Percentiles rank a stretch among this genome's conserved stretches.
These are phyloP conservation scores for Chaenocephalus aceratus DNA, from an alignment of 2,113 vertebrate species.

Conservation along the genomic window DNA sequence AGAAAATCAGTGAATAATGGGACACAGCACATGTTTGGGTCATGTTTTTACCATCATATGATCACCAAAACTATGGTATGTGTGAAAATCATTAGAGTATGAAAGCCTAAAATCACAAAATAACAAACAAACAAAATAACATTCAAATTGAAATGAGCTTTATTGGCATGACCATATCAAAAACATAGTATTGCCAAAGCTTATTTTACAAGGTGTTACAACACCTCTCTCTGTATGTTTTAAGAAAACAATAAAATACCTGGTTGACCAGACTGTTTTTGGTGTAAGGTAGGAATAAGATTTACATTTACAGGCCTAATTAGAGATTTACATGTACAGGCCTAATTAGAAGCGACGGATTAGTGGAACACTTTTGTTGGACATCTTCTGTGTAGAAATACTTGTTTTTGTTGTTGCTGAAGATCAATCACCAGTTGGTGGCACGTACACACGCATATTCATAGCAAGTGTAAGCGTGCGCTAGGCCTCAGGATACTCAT, in stretches of 20 bases:
- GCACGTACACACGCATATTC: conserved; percentile 5
- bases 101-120: not conserved
- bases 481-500: conserved; percentile 22
- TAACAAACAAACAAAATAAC: conserved; percentile 2
- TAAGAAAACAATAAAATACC: too few relatives aligned
- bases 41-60: not conserved
- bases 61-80: not conserved
- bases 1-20: not conserved
- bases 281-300: not conserved
- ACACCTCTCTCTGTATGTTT: too few relatives aligned
- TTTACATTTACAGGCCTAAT: too few relatives aligned
- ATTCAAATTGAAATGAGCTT: too few relatives aligned
- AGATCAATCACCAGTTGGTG: conserved; percentile 2
- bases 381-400: not conserved
- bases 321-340: not conserved
- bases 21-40: not conserved
- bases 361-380: not conserved
- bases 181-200: too few relatives aligned
- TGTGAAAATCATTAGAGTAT: conserved; percentile 1
- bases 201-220: too few relatives aligned
- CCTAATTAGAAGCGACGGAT: not conserved
- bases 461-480: conserved; percentile 18
- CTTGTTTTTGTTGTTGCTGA: conserved; percentile 1
- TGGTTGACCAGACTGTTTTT: not conserved
- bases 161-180: too few relatives aligned